phyloP scores from a whole-genome alignment of 2,797 vertebrate species.

The Epinephelus malabaricus region DNA sequence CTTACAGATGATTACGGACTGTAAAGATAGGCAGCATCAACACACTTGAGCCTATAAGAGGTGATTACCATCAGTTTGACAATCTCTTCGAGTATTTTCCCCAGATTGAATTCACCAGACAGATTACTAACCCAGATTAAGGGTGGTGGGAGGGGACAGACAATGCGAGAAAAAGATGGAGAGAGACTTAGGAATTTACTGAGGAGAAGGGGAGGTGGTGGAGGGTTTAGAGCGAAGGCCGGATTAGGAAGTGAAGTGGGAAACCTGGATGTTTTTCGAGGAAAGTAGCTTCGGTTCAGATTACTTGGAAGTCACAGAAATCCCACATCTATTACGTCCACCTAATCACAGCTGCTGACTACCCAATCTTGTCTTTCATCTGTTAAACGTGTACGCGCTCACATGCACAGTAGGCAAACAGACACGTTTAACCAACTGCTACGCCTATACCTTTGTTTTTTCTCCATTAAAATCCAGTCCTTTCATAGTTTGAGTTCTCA shows the following conservation, averaged over 20 bases:
- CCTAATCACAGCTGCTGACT: conserved; percentile 30
- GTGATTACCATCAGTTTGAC: conserved; percentile 59
- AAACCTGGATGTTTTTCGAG: conserved; percentile 56
- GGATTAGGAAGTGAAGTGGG: conserved; percentile 62
- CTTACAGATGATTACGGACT: conserved; percentile 36
- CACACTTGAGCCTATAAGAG: conserved; percentile 49
- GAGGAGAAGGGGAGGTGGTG: conserved; percentile 8
- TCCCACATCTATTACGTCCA: conserved; percentile 46
- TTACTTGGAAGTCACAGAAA: conserved; percentile 58
- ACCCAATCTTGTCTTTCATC: conserved; percentile 43
- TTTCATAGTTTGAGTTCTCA: conserved; percentile 45
- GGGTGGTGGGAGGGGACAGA: conserved; percentile 40
- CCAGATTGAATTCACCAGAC: conserved; percentile 78
- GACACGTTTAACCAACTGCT: conserved; percentile 11
- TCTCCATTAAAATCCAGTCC: conserved; percentile 27
- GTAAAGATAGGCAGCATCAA: conserved; percentile 37
- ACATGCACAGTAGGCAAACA: conserved; percentile 31
- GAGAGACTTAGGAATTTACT: conserved; percentile 48
- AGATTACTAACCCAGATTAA: conserved; percentile 79
- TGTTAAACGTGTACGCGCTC: conserved; percentile 1
- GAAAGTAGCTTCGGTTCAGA: conserved; percentile 47
- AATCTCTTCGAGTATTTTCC: conserved; percentile 57
- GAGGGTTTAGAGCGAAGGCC: conserved; percentile 26
- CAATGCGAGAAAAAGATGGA: conserved; percentile 44
- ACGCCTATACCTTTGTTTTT: conserved; percentile 28